A percentile compares a stretch with the other conserved stretches of the same genome.
These are phyloP conservation scores for Hycleus cichorii DNA, from an alignment of 1,140 invertebrate genomes.

Conservation along the genomic window DNA sequence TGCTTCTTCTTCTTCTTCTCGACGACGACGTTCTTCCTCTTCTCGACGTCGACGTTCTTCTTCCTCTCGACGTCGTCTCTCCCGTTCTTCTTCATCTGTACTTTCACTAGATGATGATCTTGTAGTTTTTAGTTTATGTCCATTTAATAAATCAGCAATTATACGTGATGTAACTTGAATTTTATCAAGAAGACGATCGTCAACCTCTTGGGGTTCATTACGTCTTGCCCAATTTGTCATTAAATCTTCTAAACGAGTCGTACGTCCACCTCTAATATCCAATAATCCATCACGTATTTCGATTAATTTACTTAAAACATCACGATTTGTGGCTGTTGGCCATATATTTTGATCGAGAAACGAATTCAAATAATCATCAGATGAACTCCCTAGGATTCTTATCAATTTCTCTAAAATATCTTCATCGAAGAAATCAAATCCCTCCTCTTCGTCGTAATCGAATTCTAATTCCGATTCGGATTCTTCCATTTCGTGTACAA, in stretches of 20 bases:
- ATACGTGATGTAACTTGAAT: constrained; percentile 21
- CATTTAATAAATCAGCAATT: neutral
- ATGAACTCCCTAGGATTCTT: constrained; percentile 12
- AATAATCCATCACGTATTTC: constrained; percentile 1
- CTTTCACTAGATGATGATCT: too few species aligned
- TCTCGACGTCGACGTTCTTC: too few species aligned
- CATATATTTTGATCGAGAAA: constrained; percentile 15
- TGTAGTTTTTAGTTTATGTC: too few species aligned
- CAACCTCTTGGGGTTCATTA: constrained; percentile 25
- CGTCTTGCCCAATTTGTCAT: constrained; percentile 27
- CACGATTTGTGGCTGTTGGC: constrained; percentile 18
- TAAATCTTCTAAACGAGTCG: constrained; percentile 20
- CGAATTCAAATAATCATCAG: constrained; percentile 17
- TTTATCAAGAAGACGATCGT: constrained; percentile 21
- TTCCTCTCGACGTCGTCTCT: too few species aligned
- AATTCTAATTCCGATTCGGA: neutral
- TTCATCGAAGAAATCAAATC: too few species aligned
- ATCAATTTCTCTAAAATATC: constrained; percentile 15
- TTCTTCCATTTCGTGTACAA: neutral
- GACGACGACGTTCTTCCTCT: too few species aligned
- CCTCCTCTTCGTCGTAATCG: neutral
- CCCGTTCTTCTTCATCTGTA: too few species aligned
- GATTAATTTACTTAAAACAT: constrained; percentile 22
- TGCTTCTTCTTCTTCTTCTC: too few species aligned
- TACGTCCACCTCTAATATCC: neutral